phyloP scores from a whole-genome alignment of 2,113 vertebrate species.

The Poeciliopsis retropinna region DNA sequence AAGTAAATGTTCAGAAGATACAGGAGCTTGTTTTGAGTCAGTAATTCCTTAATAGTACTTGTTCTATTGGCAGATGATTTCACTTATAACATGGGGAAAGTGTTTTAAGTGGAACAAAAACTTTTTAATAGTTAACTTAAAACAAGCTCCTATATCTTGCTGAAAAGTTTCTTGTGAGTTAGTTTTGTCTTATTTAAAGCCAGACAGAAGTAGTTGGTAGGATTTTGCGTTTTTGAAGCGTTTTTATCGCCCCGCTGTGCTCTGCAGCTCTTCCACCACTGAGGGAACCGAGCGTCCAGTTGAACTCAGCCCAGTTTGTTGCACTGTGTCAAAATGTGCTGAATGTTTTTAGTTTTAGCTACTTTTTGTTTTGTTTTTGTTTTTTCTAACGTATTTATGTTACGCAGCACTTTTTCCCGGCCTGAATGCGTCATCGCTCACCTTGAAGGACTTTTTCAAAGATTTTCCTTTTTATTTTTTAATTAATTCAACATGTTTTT shows the following conservation, averaged over 20 bases:
- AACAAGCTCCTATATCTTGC: too few species aligned
- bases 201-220: too few species aligned
- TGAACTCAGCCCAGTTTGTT: constrained; percentile 59
- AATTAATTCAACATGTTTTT: constrained; percentile 59
- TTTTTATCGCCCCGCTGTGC: too few species aligned
- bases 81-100: too few species aligned
- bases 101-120: too few species aligned
- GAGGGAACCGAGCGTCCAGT: not conserved
- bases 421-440: constrained; percentile 46
- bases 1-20: too few species aligned
- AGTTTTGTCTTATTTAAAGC: too few species aligned
- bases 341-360: constrained; percentile 78
- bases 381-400: constrained; percentile 79
- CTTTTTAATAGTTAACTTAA: too few species aligned
- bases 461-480: constrained; percentile 48
- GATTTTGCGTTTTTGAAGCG: too few species aligned
- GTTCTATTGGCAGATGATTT: too few species aligned
- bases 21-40: not conserved
- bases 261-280: not conserved
- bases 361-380: constrained; percentile 54
- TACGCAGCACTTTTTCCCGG: constrained; percentile 79
- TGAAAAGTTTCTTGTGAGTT: too few species aligned
- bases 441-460: constrained; percentile 75
- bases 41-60: too few species aligned
- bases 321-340: constrained; percentile 81